Percentiles rank a stretch among this genome's conserved stretches.
phyloP scores from a whole-genome alignment of 2,888 invertebrate species.

The Drosophila gaucha region DNA sequence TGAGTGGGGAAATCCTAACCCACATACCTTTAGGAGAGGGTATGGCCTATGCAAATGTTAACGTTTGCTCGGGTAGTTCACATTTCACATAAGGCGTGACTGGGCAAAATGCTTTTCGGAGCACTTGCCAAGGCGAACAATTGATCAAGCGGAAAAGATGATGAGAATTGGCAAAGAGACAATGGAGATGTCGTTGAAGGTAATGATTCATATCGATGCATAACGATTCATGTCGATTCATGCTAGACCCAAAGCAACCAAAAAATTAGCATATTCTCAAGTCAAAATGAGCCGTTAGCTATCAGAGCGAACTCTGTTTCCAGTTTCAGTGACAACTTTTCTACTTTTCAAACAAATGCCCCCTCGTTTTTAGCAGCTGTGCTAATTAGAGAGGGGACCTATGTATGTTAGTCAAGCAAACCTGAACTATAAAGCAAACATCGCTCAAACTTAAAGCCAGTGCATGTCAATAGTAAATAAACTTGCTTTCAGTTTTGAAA shows the following conservation, averaged over 20 bases:
- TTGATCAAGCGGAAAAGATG: conserved; percentile 15
- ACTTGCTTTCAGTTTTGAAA: not conserved
- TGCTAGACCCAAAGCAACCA: conserved; percentile 28
- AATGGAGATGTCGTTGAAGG: conserved; percentile 68
- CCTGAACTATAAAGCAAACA: not conserved
- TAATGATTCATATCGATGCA: conserved; percentile 62
- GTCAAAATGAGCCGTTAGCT: conserved; percentile 7
- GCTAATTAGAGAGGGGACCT: conserved; percentile 8
- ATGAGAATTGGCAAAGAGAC: too few relatives aligned
- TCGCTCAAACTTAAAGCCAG: conserved; percentile 12
- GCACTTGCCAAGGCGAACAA: conserved; percentile 42
- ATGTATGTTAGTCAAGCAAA: too few relatives aligned
- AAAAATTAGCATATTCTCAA: conserved; percentile 5
- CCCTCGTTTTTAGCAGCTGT: not conserved
- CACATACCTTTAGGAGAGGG: conserved; percentile 6
- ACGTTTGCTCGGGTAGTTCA: conserved; percentile 36
- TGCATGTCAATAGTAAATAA: too few relatives aligned
- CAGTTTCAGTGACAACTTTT: conserved; percentile 9
- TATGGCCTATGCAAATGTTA: conserved; percentile 38
- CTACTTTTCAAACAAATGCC: not conserved
- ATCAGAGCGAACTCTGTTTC: not conserved
- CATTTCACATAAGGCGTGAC: conserved; percentile 52
- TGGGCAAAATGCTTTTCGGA: conserved; percentile 32
- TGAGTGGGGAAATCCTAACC: conserved; percentile 48
- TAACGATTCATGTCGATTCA: conserved; percentile 33